Base-by-base conservation (phyloP, 2,113 vertebrate species). In the Ictidomys tridecemlineatus region DNA sequence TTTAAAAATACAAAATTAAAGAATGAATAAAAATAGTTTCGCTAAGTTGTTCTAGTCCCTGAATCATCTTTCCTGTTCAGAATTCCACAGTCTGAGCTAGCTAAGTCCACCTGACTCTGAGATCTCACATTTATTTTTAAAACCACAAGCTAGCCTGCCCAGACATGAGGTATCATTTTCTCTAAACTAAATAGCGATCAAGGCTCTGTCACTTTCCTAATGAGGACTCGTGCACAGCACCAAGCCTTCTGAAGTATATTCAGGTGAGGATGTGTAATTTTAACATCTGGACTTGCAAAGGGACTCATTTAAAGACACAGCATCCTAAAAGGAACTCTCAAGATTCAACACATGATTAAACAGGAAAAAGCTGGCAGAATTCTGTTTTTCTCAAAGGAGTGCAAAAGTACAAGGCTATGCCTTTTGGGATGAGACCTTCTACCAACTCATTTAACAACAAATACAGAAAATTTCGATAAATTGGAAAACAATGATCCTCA, bases 81-180 rank as follows among this genome's bases (percentile, higher is more conserved):
- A 97, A 97, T 93, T 97, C 67, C 72, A 79, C 53, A 94, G 69
- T 80, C 34, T 84, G 89, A 87, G 79, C 86, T 91, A 77, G 77
- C 80, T 76, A 94, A 84, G 96, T 72, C 67, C 91, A 86, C 90
- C 93, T 94, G 94, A 98, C 74, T 96, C 92, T 53, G 48, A 93
- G 69, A 96, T 88, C 76, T 61, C 85, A 83, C 83, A 78, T 97
- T 98, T 98, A 98, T 98, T 98, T 98, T 98, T 98, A 98, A 96
- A 89, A 92, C 7, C 79, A 91, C 65, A 95, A 98, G 89, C 76
- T 84, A 87, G 83, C 96, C 97, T 97, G 53, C 86, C 96, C 69
- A 91, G 67, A 95, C 87, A 89, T 9, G 69, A 97, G 90, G 65
- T 94, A 97, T 96, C 17, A 2, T 98, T 96, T 97, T 94, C 74